Base-by-base conservation (phyloP, 2,797 vertebrate species). In the Acanthurus lineatus region DNA sequence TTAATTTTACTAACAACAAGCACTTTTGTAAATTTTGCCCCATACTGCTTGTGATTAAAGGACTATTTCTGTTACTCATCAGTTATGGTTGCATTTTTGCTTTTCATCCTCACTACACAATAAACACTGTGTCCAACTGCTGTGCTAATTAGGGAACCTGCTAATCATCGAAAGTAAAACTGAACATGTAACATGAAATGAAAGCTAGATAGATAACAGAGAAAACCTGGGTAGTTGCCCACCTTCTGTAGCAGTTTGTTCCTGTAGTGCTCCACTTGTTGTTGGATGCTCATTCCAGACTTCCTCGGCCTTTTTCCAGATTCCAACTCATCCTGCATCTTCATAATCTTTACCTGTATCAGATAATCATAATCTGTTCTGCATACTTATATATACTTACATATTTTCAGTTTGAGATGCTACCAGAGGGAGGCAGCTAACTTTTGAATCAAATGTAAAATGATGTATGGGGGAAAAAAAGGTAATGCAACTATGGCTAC, bases 221-320 rank as follows among this genome's bases (percentile, higher is more conserved):
- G 32, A 17, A 52, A 3, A 19, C 44, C 3, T 35, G 42, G 63
- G 12, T 12, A 22, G 54, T 4, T 17, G 19, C 86, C 15, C 53
- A 96, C 96, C 94, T 95, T 96, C 85, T 96, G 94, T 8, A 96
- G 88, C 45, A 96, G 93, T 75, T 94, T 95, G 86, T 95, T 96
- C 83, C 96, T 94, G 87, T 96, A 96, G 69, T 93, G 93, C 57
- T 94, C 93, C 84, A 96, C 93, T 78, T 96, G 95, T 52, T 96
- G 91, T 42, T 95, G 95, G 10, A 96, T 77, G 74, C 82, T 95
- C 91, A 93, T 88, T 40, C 93, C 93, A 40, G 95, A 91, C 75
- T 96, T 96, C 73, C 62, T 93, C 38, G 40, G 77, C 79, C 92
- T 92, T 78, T 95, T 96, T 8, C 95, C 95, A 22, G 92, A 95